A percentile compares a stretch with the other conserved stretches of the same genome.
Conservation (phyloP, 2,113 vertebrate species). For the Plecotus auritus region DNA sequence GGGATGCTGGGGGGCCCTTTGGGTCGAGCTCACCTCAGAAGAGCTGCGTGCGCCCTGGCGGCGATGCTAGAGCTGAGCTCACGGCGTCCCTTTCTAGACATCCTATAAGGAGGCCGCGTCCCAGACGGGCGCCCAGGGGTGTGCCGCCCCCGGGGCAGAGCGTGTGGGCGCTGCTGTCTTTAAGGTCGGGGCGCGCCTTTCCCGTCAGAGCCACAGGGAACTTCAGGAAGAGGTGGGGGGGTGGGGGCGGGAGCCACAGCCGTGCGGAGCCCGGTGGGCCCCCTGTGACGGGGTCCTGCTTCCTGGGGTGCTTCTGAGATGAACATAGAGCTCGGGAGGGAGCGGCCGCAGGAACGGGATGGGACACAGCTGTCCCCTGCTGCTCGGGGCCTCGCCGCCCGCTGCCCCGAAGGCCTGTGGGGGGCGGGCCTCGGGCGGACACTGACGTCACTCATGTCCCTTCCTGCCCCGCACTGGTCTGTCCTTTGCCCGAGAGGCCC, state of each 20-base stretch:
- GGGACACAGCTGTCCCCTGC: not conserved
- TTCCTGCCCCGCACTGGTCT: not conserved
- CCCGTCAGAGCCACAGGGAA: not conserved
- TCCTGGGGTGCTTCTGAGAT: not conserved
- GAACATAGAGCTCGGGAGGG: not conserved
- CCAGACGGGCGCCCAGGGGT: not conserved
- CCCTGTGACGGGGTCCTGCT: not conserved
- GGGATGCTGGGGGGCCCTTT: not conserved
- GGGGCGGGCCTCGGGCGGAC: too few species aligned
- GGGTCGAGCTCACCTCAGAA: not conserved
- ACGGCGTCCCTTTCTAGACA: not conserved
- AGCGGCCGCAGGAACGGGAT: not conserved
- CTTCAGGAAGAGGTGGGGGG: not conserved
- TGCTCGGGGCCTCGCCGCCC: not conserved
- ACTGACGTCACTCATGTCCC: too few species aligned
- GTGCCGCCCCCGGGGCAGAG: too few species aligned
- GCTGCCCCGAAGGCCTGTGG: too few species aligned
- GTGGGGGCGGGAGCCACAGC: fast-evolving
- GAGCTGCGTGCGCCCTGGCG: fast-evolving
- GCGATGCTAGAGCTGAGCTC: not conserved
- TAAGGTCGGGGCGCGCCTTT: not conserved
- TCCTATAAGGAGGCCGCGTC: not conserved
- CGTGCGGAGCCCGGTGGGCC: too few species aligned
- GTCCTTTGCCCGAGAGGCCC: not conserved
- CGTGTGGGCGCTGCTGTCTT: too few species aligned